Evolutionary conservation across 2,797 vertebrate genomes (phyloP), one percentile per base, ranked within the genome.

Genomic region (Mormyrus hasselquistii): DNA sequence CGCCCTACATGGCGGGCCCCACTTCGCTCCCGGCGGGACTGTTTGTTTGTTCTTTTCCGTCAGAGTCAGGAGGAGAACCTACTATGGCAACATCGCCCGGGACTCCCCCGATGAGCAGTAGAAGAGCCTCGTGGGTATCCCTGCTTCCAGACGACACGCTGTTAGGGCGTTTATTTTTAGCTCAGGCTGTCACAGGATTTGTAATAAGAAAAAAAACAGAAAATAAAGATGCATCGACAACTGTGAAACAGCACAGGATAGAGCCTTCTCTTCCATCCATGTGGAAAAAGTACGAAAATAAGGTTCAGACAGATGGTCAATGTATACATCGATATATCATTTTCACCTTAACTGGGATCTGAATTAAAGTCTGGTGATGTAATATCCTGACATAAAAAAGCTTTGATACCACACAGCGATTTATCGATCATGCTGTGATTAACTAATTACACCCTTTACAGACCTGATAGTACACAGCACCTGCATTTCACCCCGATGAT

Each of bases 101-200:
- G 88, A 90, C 89, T 91, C 89, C 90, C 91, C 90, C 90, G 55
- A 90, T 89, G 91, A 90, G 89, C 89, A 22, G 55, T 41, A 9
- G 82, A 47, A 90, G 90, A 86, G 90, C 90, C 86, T 91, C 90
- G 88, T 90, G 89, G 89, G 90, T 89, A 90, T 91, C 91, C 89
- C 88, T 90, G 91, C 91, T 91, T 90, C 62, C 88, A 90, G 90
- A 91, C 89, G 79, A 90, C 65, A 22, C 83, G 88, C 88, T 88
- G 62, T 88, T 88, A 82, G 89, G 86, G 88, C 91, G 79, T 89
- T 91, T 92, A 93, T 93, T 91, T 90, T 92, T 91, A 91, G 90
- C 91, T 92, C 89, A 89, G 91, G 90, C 89, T 90, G 91, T 89
- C 88, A 89, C 87, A 82, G 79, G 52, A 87, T 76, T 79, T 65